phyloP scores from a whole-genome alignment of 2,113 vertebrate genomes.

The Bolborhynchus lineola region DNA sequence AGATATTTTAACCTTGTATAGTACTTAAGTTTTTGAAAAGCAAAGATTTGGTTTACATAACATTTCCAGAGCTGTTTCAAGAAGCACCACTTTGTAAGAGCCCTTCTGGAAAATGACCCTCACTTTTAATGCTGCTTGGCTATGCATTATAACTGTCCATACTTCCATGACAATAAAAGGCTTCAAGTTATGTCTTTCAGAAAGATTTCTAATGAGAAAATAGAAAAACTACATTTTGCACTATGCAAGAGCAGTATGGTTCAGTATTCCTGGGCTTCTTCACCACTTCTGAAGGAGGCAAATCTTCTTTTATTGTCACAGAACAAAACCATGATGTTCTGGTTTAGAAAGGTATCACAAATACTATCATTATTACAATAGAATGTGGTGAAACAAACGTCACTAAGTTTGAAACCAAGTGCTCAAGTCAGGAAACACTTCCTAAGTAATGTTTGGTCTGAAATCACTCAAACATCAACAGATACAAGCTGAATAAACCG shows the following conservation, averaged over 20 bases:
- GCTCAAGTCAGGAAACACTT: not conserved
- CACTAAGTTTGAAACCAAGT: not conserved
- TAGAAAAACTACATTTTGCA: not conserved
- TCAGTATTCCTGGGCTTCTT: not conserved
- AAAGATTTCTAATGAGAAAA: not conserved
- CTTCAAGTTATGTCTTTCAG: not conserved
- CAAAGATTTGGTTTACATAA: not conserved
- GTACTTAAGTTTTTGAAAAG: not conserved
- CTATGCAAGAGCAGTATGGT: not conserved
- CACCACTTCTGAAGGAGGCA: not conserved
- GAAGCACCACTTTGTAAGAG: not conserved
- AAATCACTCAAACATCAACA: not conserved
- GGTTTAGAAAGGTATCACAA: not conserved
- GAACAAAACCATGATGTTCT: not conserved
- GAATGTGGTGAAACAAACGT: not conserved
- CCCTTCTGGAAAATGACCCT: not conserved
- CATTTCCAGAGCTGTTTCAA: not conserved
- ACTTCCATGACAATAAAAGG: not conserved
- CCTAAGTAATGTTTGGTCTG: not conserved
- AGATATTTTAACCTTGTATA: not conserved
- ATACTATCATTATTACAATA: not conserved
- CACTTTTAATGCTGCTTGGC: not conserved
- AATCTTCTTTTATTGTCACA: not conserved
- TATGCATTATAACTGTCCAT: not conserved
- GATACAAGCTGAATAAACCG: not conserved